Evolutionary conservation across 2,888 invertebrate genomes (phyloP), one percentile per base, ranked within the genome.

Genomic region (Ichneumoninae sp.): DNA sequence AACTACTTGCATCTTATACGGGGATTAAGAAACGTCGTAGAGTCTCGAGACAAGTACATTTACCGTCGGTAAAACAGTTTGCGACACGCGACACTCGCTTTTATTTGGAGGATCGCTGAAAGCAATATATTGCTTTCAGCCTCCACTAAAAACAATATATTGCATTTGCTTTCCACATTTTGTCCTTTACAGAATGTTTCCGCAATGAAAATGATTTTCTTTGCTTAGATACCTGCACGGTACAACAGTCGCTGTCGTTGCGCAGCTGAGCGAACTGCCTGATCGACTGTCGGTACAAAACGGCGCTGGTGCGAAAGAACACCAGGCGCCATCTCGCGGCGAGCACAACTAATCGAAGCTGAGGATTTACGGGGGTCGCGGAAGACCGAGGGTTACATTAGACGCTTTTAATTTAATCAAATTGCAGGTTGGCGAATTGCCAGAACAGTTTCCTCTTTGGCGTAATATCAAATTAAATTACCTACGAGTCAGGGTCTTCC

Each of bases 341-440:
- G 40, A 30, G 36, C 65, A 36, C 52, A 65, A 83, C 69, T 69
- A 68, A 80, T 77, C 54, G 22, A n/a, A 66, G 40, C 44, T 13
- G 19, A 54, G 62, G 57, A 57, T 54, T 72, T 13, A 82, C 66
- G 69, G 71, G 77, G 70, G 52, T 50, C 36, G 66, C 7, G 54
- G 7, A 47, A n/a, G 36, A 70, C 36, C 19, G 47, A 60, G 72
- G 72, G 72, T 77, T 81, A 84, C 80, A 74, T 80, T 65, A 36
- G 60, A 80, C 47, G 57, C 13, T 76, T 76, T 81, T 81, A 84
- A 84, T 84, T 84, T 81, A 84, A 84, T 84, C 81, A 84, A 84
- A 84, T 84, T 72, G 84, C 84, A 77, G 69, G 62, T 77, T 77
- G 84, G 84, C 84, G 33, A 65, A 26, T 60, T 69, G 84, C 84